Conservation (phyloP, 1,140 invertebrate species). For the Zaprionus capensis region DNA sequence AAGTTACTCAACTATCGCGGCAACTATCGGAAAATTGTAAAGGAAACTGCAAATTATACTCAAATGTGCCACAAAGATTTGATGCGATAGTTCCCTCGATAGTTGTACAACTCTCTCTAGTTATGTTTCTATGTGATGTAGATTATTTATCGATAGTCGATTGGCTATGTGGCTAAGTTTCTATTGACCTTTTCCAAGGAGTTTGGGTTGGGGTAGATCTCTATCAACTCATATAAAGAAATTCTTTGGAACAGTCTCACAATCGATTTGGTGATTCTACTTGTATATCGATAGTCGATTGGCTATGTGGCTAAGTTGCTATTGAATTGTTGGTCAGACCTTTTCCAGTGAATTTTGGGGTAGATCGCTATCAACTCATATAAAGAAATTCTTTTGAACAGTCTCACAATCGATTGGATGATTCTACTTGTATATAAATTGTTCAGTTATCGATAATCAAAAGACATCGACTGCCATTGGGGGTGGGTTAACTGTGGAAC, state of each 20-base stretch:
- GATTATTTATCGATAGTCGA: slow-evolving; percentile 15
- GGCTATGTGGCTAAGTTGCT: slow-evolving; percentile 18
- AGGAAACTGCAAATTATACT: neutral
- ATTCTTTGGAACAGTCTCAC: slow-evolving; percentile 36
- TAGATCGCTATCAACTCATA: slow-evolving; percentile 24
- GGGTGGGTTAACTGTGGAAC: slow-evolving; percentile 43
- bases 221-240: slow-evolving; percentile 29
- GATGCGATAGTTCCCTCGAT: neutral
- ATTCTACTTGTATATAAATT: neutral
- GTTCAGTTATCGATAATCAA: slow-evolving; percentile 27
- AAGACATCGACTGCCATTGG: slow-evolving; percentile 41
- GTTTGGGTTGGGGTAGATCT: neutral
- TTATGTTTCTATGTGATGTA: slow-evolving; percentile 12
- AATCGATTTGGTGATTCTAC: slow-evolving; percentile 15
- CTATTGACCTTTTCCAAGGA: slow-evolving; percentile 23
- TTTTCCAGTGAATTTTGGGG: slow-evolving; percentile 3
- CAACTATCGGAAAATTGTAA: neutral
- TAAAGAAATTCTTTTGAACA: slow-evolving; percentile 26
- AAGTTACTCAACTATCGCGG: neutral
- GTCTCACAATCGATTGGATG: slow-evolving; percentile 36
- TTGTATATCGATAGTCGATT: slow-evolving; percentile 12
- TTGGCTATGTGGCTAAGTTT: slow-evolving; percentile 14
- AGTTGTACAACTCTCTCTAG: neutral
- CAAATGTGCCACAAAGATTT: neutral
- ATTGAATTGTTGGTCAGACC: slow-evolving; percentile 14